Evolutionary conservation across 2,888 invertebrate species (phyloP).

Genomic region (Patella depressa): DNA sequence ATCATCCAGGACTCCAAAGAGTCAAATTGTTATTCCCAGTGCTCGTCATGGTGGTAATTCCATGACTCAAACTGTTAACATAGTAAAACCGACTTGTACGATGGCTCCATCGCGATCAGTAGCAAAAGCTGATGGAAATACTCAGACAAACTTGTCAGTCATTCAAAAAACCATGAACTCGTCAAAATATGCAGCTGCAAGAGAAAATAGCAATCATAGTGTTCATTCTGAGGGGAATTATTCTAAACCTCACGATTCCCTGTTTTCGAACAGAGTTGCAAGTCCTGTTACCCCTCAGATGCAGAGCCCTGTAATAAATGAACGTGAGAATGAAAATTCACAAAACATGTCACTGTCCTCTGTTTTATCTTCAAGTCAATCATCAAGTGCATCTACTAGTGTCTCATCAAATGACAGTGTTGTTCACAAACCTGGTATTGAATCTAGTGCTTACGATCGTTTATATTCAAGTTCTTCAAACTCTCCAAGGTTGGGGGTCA

Average conservation of each 20-base stretch:
- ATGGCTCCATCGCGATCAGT: slow-evolving; percentile 39
- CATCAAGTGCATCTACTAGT: slow-evolving; percentile 39
- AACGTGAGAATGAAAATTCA: background rate
- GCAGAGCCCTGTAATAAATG: background rate
- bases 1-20: slow-evolving; percentile 22
- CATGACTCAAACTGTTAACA: slow-evolving; percentile 56
- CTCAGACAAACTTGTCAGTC: slow-evolving; percentile 60
- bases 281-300: background rate
- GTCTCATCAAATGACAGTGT: slow-evolving; percentile 65
- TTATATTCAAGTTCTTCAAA: slow-evolving; percentile 36
- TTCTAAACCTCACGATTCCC: slow-evolving; percentile 29
- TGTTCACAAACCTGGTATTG: slow-evolving; percentile 45
- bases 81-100: slow-evolving; percentile 61
- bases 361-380: slow-evolving; percentile 21
- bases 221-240: slow-evolving; percentile 12
- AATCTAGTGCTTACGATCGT: background rate
- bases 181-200: slow-evolving; percentile 42
- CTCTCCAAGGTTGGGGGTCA: slow-evolving; percentile 62
- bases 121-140: slow-evolving; percentile 55
- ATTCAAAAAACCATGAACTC: slow-evolving; percentile 51
- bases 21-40: slow-evolving; percentile 40
- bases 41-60: slow-evolving; percentile 30
- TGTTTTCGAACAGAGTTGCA: slow-evolving; percentile 23
- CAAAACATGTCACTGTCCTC: background rate
- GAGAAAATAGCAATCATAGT: slow-evolving; percentile 32